These are phyloP conservation scores for Mythimna pallens DNA, from an alignment of 2,888 invertebrate species.

Conservation along the genomic window DNA sequence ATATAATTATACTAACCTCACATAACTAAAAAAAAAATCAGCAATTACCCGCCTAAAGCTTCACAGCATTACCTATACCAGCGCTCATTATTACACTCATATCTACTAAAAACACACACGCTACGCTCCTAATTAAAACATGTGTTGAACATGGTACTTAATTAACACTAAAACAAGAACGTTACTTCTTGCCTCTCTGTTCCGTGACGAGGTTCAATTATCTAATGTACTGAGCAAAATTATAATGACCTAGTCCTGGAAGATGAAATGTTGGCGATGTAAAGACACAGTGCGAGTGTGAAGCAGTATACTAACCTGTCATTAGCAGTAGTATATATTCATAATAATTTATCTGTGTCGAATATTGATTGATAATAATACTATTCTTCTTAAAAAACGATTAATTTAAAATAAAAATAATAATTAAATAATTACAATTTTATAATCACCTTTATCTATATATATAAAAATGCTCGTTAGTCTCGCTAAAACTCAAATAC, in stretches of 20 bases:
- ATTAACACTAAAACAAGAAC: conserved; percentile 5
- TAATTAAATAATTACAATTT: no score
- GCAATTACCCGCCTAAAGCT: background rate
- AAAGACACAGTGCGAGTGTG: conserved; percentile 2
- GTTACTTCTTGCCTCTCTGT: background rate
- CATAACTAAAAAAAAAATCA: no score
- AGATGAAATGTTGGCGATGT: conserved; percentile 5
- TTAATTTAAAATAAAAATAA: no score
- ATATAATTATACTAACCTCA: no score
- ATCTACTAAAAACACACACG: conserved; percentile 18
- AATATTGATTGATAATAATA: no score
- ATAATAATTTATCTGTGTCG: no score
- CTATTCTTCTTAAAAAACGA: no score
- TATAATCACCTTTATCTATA: no score
- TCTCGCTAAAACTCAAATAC: no score
- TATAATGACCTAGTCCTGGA: conserved; percentile 10
- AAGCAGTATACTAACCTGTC: background rate
- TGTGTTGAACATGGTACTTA: conserved; percentile 28
- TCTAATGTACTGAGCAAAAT: conserved; percentile 12
- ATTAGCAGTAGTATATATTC: no score
- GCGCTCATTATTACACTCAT: conserved; percentile 1
- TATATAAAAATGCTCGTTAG: no score
- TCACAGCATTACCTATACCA: background rate
- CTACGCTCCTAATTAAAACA: conserved; percentile 24
- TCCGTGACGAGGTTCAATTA: conserved; percentile 12